Evolutionary conservation across 1,140 invertebrate species (phyloP).

Genomic region (Trissolcus basalis): DNA sequence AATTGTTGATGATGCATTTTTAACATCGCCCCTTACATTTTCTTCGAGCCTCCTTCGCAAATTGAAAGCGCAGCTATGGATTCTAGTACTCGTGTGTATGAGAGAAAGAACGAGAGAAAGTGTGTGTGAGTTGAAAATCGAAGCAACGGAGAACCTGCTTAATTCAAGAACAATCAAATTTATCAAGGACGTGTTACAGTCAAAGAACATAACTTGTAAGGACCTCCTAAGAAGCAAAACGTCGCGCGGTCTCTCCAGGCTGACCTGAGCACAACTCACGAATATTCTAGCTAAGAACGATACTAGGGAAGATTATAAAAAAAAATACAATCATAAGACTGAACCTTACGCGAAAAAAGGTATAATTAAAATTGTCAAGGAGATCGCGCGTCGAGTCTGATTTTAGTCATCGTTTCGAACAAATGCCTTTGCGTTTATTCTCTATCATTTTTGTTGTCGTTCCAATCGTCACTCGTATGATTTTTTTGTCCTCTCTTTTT

Average conservation of each 20-base stretch:
- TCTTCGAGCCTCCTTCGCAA: not conserved
- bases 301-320: conserved; percentile 24
- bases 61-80: no score
- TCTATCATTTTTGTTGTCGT: not conserved
- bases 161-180: conserved; percentile 17
- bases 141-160: conserved; percentile 29
- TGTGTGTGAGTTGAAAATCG: conserved; percentile 9
- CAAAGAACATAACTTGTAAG: conserved; percentile 35
- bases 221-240: conserved; percentile 58
- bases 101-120: conserved; percentile 15
- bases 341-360: conserved; percentile 66
- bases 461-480: not conserved
- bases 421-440: not conserved
- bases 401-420: conserved; percentile 2
- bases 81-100: no score
- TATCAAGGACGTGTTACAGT: conserved; percentile 28
- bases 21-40: not conserved
- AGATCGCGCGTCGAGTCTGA: conserved; percentile 39
- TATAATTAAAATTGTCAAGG: conserved; percentile 49
- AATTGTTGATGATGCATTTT: conserved; percentile 1
- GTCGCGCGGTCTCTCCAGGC: conserved; percentile 35
- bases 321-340: conserved; percentile 67
- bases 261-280: conserved; percentile 65
- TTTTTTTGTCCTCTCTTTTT: conserved; percentile 4
- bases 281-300: conserved; percentile 26